Evolutionary conservation across 2,888 invertebrate species (phyloP).

Genomic region (Gandaritis pyraliata): DNA sequence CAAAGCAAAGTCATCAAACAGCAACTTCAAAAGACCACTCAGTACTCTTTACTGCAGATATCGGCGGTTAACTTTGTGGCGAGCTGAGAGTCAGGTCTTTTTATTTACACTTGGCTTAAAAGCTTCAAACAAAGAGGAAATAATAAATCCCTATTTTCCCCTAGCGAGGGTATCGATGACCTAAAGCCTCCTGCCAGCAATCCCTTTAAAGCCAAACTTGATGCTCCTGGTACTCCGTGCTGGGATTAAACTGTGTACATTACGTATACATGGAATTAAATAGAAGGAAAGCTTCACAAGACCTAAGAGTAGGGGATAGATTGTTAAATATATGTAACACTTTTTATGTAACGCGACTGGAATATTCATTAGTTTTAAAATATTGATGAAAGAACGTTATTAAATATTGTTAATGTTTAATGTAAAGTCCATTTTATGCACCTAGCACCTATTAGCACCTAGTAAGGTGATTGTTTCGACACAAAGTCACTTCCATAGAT

Average conservation of each 20-base stretch:
- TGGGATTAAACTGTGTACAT: constrained; percentile 43
- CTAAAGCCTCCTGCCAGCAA: constrained; percentile 36
- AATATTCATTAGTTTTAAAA: not conserved
- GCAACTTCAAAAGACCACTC: constrained; percentile 4
- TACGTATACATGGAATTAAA: constrained; percentile 31
- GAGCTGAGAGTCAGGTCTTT: constrained; percentile 14
- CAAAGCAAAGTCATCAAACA: not conserved
- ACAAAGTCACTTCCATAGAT: constrained; percentile 29
- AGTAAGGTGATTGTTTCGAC: not conserved
- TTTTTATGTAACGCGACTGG: constrained; percentile 1
- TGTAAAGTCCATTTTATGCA: too few relatives aligned
- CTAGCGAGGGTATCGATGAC: constrained; percentile 41
- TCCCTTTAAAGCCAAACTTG: constrained; percentile 49
- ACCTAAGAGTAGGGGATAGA: constrained; percentile 1
- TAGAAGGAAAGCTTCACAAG: constrained; percentile 18
- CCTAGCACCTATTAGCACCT: too few relatives aligned
- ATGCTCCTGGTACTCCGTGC: constrained; percentile 34
- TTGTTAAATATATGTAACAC: constrained; percentile 2
- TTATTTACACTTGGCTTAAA: constrained; percentile 25
- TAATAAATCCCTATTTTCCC: constrained; percentile 31
- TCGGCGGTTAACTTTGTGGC: constrained; percentile 20
- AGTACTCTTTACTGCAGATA: constrained; percentile 9
- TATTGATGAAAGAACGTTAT: too few relatives aligned
- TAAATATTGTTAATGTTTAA: too few relatives aligned
- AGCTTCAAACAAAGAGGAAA: constrained; percentile 37